Base-by-base conservation (phyloP, 2,113 vertebrate species). In the Gymnarchus niloticus region DNA sequence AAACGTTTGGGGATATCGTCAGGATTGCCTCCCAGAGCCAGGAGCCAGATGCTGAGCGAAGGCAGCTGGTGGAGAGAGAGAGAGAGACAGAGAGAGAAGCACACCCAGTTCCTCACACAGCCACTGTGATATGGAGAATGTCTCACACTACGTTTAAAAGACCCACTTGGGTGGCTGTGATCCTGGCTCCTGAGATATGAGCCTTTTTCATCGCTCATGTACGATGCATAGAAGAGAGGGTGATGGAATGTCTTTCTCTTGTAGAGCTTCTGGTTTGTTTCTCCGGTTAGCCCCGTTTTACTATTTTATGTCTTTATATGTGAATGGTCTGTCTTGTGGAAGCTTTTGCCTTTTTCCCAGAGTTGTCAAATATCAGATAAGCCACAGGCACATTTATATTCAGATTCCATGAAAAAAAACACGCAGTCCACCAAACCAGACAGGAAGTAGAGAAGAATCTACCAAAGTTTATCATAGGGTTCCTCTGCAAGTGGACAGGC, bases 181-280 rank as follows among this genome's bases (percentile, higher is more conserved):
- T 87, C 87, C 88, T 78, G 90, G 81, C 86, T 87, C 87, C 88
- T 87, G 87, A 85, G 88, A 88, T 23, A n/a, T 23, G 80, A 51
- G 48, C 10, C 57, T 52, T 83, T 86, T 88, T 89, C 54, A 82
- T 54, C 46, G 76, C 46, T 78, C 44, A 44, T 78, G 76, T 48
- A 48, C 21, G 6, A n/a, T 78, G 21, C 46, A 6, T 41, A 6
- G 76, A n/a, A 37, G 44, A 56, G 83, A 84, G 4, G 19, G 56
- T 23, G 8, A 46, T 69, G 28, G 28, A 28, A 1, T 23, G 41
- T 57, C 19, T 83, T 46, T 59, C 17, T n/a, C 33, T 3, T 54
- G 51, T 78, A 7, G 37, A 48, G 44, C 23, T 81, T 54, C 33
- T 28, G 78, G n/a, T 52, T 65, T 65, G 23, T 65, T 25, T 65